Evolutionary conservation across 2,113 vertebrate genomes (phyloP), one percentile per base, ranked within the genome.

Genomic region (Antigone vipio): DNA sequence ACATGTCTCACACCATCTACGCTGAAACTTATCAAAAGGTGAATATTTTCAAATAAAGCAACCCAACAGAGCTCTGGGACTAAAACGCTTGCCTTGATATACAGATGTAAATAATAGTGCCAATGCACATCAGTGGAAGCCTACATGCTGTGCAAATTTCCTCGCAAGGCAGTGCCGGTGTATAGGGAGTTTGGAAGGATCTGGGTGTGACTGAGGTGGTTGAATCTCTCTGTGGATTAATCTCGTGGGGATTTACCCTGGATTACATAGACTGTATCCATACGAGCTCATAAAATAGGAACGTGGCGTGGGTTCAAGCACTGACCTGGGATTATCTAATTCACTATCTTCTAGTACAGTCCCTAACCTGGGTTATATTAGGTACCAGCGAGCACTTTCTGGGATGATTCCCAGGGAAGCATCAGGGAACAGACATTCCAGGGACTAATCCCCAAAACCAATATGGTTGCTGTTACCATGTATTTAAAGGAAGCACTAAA

Each of bases 51-150:
- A 45, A 67, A 79, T 30, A 69, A 34, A 83, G 34, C 2, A 71
- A 49, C 2, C 6, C 22, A 42, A 3, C 8, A 84, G 35, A 89
- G 6, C 9, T 80, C 29, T 49, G 35, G 30, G 44, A 15, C 12
- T 9, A 12, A n/a, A n/a, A 35, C 0, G 2, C 13, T 2, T 2
- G 49, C 6, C 11, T 47, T 62, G 26, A 23, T 15, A 23, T 9
- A n/a, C 21, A 42, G 29, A 6, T 9, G 8, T 24, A 34, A 72
- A 47, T 12, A 35, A 35, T 7, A 32, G 11, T 15, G 38, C 23
- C 9, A 22, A 4, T 22, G 34, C 22, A 40, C 23, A 16, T 29
- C 38, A 44, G 10, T 30, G 20, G 23, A 84, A 69, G 6, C 42
- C 9, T 15, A 3, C 6, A 4, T 4, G 9, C 5, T 30, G 4